phyloP scores from a whole-genome alignment of 2,888 invertebrate genomes.

The Eristalis intricaria region DNA sequence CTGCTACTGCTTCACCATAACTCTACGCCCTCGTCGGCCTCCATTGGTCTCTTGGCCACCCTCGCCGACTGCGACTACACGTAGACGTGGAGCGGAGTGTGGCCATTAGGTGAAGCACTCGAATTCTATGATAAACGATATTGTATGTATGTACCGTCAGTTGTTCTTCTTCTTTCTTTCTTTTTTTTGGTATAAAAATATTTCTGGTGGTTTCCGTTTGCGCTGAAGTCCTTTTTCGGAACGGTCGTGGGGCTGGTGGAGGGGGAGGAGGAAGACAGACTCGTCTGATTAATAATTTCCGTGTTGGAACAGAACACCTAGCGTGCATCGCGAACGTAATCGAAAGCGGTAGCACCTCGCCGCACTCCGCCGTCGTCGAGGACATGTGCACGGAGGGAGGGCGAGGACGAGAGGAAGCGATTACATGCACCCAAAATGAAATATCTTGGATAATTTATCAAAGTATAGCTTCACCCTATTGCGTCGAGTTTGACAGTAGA shows the following conservation, averaged over 20 bases:
- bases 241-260: background rate
- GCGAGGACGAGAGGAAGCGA: slow-evolving; percentile 22
- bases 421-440: slow-evolving; percentile 70
- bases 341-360: slow-evolving; percentile 15
- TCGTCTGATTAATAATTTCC: slow-evolving; percentile 69
- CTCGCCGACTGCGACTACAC: background rate
- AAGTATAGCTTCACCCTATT: slow-evolving; percentile 57
- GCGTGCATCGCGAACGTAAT: slow-evolving; percentile 41
- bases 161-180: background rate
- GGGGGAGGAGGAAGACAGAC: background rate
- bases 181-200: background rate
- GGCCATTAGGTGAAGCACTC: background rate
- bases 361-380: background rate
- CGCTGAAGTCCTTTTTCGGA: background rate
- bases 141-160: background rate
- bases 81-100: background rate
- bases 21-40: too few species aligned
- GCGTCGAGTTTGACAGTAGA: slow-evolving; percentile 53
- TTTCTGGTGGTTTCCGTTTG: slow-evolving; percentile 11
- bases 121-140: slow-evolving; percentile 11
- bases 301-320: slow-evolving; percentile 60
- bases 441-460: slow-evolving; percentile 70
- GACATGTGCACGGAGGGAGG: background rate
- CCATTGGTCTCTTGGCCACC: too few species aligned
- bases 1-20: background rate